These are phyloP conservation scores for Ondatra zibethicus DNA, from an alignment of 2,113 vertebrate species.

Conservation along the genomic window DNA sequence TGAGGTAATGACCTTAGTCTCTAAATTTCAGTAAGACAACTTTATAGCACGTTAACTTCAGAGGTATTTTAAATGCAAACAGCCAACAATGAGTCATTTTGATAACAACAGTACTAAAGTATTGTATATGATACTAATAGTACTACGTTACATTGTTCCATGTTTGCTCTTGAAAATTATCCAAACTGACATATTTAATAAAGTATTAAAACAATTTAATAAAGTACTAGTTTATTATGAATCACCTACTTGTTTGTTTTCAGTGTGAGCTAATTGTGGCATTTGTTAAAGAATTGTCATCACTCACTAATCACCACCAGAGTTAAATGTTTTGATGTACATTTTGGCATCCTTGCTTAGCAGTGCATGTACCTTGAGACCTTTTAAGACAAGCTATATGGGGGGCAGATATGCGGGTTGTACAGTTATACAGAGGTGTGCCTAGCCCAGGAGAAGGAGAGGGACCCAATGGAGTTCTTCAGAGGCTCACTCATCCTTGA, in stretches of 20 bases:
- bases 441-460: background rate
- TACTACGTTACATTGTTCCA: background rate
- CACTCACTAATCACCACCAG: constrained; percentile 44
- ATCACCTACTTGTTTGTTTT: background rate
- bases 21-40: background rate
- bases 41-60: constrained; percentile 17
- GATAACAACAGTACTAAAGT: background rate
- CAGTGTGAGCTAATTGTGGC: background rate
- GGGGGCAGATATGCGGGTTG: background rate
- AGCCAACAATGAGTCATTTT: background rate
- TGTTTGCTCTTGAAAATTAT: constrained; percentile 36
- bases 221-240: background rate
- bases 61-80: constrained; percentile 34
- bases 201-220: constrained; percentile 28
- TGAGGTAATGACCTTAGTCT: background rate
- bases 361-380: constrained; percentile 69
- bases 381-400: background rate
- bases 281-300: constrained; percentile 18
- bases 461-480: background rate
- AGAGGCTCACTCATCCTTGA: background rate
- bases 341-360: constrained; percentile 35
- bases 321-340: background rate
- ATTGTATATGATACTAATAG: background rate
- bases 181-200: constrained; percentile 29
- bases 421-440: background rate